These are phyloP conservation scores for Rattus rattus DNA, from an alignment of 2,113 vertebrate species.

Conservation along the genomic window DNA sequence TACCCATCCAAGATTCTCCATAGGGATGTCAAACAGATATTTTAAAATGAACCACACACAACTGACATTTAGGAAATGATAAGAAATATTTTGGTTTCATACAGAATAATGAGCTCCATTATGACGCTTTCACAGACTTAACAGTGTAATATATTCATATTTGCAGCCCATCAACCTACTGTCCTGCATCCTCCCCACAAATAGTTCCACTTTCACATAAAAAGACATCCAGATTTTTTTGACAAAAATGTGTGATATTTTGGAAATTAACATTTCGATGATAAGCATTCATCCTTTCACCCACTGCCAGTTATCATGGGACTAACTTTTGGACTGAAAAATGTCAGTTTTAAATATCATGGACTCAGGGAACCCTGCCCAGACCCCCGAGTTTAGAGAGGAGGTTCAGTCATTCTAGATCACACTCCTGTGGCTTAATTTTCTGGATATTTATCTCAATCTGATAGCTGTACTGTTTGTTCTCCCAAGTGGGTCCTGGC, in stretches of 20 bases:
- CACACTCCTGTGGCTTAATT: background rate
- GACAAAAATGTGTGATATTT: background rate
- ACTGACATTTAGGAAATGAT: background rate
- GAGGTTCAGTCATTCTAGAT: background rate
- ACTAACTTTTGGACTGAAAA: background rate
- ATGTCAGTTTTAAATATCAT: background rate
- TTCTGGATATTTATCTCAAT: background rate
- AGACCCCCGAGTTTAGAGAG: background rate
- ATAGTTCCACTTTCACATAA: background rate
- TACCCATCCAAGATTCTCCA: background rate
- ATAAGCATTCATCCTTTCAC: background rate
- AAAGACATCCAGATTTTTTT: background rate
- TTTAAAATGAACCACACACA: background rate
- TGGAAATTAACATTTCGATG: background rate
- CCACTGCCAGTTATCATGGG: background rate
- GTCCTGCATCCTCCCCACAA: background rate
- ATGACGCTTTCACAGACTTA: background rate
- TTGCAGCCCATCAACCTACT: background rate
- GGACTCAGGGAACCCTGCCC: background rate
- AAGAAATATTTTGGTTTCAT: background rate
- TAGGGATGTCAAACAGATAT: background rate
- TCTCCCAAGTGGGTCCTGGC: background rate
- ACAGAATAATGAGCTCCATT: background rate
- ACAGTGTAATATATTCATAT: background rate
- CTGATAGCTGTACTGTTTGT: background rate